phyloP scores from a whole-genome alignment of 2,797 vertebrate genomes.

The Mallotus villosus region DNA sequence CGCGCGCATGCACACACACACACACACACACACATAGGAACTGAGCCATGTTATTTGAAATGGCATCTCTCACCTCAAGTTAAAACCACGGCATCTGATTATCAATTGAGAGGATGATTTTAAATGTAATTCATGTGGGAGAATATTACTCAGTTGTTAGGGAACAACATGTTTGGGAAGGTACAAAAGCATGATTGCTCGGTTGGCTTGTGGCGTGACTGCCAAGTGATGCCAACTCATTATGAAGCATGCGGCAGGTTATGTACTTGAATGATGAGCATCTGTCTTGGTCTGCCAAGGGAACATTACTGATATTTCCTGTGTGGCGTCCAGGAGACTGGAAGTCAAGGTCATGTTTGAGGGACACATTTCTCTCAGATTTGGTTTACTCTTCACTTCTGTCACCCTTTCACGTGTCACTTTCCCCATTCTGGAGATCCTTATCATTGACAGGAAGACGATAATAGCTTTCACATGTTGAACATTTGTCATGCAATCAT shows the following conservation, averaged over 20 bases:
- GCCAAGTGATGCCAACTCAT: background rate
- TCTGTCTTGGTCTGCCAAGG: background rate
- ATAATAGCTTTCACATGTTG: slow-evolving; percentile 12
- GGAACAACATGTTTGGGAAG: too few species aligned
- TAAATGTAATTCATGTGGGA: too few species aligned
- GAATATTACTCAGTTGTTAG: too few species aligned
- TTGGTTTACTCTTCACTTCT: slow-evolving; percentile 17
- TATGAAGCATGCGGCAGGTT: background rate
- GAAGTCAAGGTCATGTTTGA: background rate
- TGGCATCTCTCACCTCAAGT: too few species aligned
- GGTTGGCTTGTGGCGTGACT: too few species aligned
- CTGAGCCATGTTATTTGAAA: too few species aligned
- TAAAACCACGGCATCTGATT: too few species aligned
- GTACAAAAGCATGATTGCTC: too few species aligned
- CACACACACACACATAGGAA: background rate
- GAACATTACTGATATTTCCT: background rate
- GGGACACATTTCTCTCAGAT: slow-evolving; percentile 7
- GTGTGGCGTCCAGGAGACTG: slow-evolving; percentile 5
- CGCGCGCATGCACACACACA: slow-evolving; percentile 6
- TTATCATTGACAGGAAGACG: slow-evolving; percentile 40
- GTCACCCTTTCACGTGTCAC: slow-evolving; percentile 12
- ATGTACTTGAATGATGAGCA: background rate
- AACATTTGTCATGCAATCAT: slow-evolving; percentile 29
- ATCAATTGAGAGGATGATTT: too few species aligned
- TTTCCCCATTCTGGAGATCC: slow-evolving; percentile 19